phyloP scores from a whole-genome alignment of 2,888 invertebrate genomes.

The Synanthedon formicaeformis region DNA sequence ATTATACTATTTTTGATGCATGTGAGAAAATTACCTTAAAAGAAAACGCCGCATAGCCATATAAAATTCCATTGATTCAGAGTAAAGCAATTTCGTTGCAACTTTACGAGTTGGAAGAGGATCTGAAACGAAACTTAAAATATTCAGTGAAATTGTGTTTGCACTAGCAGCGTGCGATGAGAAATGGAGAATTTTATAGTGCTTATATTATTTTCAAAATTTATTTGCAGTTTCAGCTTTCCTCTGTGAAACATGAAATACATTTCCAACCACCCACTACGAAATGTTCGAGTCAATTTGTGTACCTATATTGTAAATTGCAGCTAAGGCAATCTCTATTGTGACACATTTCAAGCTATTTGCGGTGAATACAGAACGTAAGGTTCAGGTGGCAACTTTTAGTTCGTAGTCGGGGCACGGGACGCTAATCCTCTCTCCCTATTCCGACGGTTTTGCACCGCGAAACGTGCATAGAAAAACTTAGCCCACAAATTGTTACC shows the following conservation, averaged over 20 bases:
- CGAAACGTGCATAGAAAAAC: slow-evolving; percentile 9
- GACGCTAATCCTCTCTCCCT: slow-evolving; percentile 14
- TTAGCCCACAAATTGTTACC: neutral
- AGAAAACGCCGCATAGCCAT: no score
- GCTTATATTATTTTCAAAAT: neutral
- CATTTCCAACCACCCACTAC: neutral
- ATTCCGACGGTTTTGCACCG: slow-evolving; percentile 13
- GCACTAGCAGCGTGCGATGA: neutral
- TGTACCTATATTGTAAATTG: slow-evolving; percentile 6
- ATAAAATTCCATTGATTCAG: no score
- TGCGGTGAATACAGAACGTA: slow-evolving; percentile 5
- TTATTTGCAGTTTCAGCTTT: neutral
- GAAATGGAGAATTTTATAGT: neutral
- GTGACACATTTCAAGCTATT: slow-evolving; percentile 6
- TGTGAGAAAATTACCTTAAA: no score
- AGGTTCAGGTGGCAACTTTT: slow-evolving; percentile 17
- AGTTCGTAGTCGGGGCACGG: slow-evolving; percentile 2
- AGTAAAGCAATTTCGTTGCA: no score
- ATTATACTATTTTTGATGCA: no score
- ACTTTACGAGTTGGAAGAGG: no score
- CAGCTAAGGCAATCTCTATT: slow-evolving; percentile 4
- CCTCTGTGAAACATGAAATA: neutral
- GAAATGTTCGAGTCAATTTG: neutral
- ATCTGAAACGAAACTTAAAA: neutral
- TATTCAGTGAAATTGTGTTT: neutral